Conservation (phyloP, 1,140 invertebrate genomes). For the Saccostrea glomerata region DNA sequence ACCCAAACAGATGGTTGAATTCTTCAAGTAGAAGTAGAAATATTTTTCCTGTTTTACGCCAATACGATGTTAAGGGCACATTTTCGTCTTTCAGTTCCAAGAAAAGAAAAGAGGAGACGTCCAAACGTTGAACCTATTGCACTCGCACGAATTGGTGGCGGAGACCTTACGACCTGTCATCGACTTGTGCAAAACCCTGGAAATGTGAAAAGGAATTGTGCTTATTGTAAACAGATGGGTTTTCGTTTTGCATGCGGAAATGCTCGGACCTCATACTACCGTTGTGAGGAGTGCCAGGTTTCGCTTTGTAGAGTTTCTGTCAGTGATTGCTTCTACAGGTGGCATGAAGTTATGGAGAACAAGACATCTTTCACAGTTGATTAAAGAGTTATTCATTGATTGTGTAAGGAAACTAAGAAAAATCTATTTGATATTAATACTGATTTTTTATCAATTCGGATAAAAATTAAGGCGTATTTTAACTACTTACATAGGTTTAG, state of each 20-base stretch:
- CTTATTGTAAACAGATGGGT: constrained; percentile 46
- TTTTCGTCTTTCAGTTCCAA: constrained; percentile 21
- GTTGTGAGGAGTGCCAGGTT: constrained; percentile 50
- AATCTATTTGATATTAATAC: neutral
- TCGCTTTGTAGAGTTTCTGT: constrained; percentile 47
- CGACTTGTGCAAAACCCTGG: constrained; percentile 9
- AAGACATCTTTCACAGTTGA: neutral
- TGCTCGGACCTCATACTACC: constrained; percentile 49
- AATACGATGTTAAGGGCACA: neutral
- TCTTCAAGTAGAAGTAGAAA: neutral
- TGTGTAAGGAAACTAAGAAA: too few species aligned
- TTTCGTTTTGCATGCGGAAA: constrained; percentile 49
- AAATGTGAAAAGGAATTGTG: constrained; percentile 47
- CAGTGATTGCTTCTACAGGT: constrained; percentile 49
- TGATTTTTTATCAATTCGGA: too few species aligned
- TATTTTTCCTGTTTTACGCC: neutral
- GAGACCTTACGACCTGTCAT: constrained; percentile 1
- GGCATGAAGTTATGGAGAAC: constrained; percentile 24
- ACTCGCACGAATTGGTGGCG: neutral
- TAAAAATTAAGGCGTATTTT: neutral
- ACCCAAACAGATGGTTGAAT: neutral
- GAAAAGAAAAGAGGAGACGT: neutral
- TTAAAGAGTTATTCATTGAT: neutral
- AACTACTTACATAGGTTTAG: neutral
- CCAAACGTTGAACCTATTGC: neutral